Base-by-base conservation (phyloP, 2,888 invertebrate species). In the Brachypalpus laphriformis region DNA sequence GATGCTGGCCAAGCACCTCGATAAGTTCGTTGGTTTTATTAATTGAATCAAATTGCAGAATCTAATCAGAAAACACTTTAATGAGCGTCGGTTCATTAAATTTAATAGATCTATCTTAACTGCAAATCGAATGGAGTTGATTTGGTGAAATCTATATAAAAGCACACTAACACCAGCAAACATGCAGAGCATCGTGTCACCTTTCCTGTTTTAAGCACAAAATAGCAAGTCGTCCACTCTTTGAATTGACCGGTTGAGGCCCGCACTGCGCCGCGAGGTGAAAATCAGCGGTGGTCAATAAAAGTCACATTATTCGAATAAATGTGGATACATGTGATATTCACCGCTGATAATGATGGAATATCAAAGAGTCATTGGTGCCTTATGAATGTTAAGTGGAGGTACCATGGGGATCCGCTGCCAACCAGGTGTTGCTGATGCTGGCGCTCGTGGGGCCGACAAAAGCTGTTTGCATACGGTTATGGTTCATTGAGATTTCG, bases 251-350 rank as follows among this genome's bases (percentile, higher is more conserved):
- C 40, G 14, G 22, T 20, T 49, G 47, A 25, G 28, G 28, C 14
- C 40, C 8, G 9, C 34, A 34, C 3, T n/a, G 14, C n/a, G 7
- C 40, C 40, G 28, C 42, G n/a, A 40, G 42, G 40, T 25, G 16
- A 20, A 34, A 65, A 63, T 45, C 28, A 40, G 59, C 42, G 72
- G 49, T 51, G 76, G 65, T 65, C 76, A 65, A 82, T 82, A 82
- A 82, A 76, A 76, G 82, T 82, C 76, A 76, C 76, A 76, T 82
- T 71, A 82, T 49, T 70, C 65, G 56, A 71, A 82, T 76, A 45
- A 82, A 76, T 71, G 76, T 65, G 61, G 37, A 76, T 34, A 71
- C 76, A 82, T 65, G 42, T 16, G 65, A 82, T 82, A 49, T 82
- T 40, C 57, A 57, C 18, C n/a, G 57, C 51, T 65, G 82, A 82